Evolutionary conservation across 2,113 vertebrate genomes (phyloP).

Genomic region (Rhinogobius similis): DNA sequence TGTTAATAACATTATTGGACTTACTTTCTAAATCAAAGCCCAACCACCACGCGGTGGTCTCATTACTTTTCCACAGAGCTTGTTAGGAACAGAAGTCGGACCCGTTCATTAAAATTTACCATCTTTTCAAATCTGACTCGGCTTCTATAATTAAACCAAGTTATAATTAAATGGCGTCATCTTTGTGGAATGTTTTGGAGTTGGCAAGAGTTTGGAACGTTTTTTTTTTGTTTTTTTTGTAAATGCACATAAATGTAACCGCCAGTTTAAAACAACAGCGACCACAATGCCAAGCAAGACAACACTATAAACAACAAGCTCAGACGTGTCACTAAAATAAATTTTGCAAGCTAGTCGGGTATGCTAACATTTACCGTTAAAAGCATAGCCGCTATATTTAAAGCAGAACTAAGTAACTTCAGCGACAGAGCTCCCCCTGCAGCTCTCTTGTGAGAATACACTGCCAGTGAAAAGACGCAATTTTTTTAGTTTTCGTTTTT

Average conservation of each 20-base stretch:
- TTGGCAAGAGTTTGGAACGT: neutral
- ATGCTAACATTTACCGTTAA: no score
- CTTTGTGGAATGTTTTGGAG: neutral
- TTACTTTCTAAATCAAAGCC: neutral
- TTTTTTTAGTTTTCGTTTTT: no score
- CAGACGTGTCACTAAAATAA: no score
- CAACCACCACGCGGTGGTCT: neutral
- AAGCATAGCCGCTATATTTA: no score
- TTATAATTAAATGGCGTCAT: conserved; percentile 2
- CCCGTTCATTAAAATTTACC: conserved; percentile 3
- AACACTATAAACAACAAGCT: no score
- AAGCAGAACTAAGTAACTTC: no score
- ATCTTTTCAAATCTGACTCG: neutral
- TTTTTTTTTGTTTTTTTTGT: neutral
- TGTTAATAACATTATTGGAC: conserved; percentile 1
- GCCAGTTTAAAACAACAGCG: neutral
- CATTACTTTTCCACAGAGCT: conserved; percentile 14
- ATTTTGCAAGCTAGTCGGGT: no score
- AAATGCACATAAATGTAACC: neutral
- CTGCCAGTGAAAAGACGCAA: no score
- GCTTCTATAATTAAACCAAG: neutral
- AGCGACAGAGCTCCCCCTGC: no score
- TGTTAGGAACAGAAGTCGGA: conserved; percentile 13
- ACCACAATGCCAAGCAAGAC: no score
- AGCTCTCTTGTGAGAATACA: no score